Conservation (phyloP, 2,113 vertebrate species). For the Columba livia region DNA sequence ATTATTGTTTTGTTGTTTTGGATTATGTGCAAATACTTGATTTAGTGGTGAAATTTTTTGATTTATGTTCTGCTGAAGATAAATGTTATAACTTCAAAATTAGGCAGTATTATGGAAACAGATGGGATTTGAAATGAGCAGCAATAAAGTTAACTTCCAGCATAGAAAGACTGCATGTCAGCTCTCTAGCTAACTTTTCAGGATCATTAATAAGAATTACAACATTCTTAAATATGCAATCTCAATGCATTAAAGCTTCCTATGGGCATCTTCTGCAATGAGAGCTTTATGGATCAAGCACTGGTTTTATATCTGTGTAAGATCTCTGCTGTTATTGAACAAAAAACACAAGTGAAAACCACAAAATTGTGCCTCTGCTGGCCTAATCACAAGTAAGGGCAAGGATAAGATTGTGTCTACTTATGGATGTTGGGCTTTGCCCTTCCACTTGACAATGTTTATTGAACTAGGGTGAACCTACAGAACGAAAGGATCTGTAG, state of each 20-base stretch:
- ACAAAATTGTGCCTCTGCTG: neutral
- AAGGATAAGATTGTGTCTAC: neutral
- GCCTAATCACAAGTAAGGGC: neutral
- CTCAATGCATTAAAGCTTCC: slow-evolving; percentile 11
- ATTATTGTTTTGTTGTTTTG: slow-evolving; percentile 35
- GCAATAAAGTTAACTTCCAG: slow-evolving; percentile 66
- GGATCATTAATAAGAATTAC: slow-evolving; percentile 58
- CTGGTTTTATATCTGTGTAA: neutral
- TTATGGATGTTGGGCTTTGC: neutral
- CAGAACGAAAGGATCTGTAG: neutral
- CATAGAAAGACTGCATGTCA: slow-evolving; percentile 44
- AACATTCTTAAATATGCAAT: slow-evolving; percentile 47
- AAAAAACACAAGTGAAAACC: neutral
- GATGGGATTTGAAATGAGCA: slow-evolving; percentile 69
- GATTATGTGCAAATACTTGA: slow-evolving; percentile 52
- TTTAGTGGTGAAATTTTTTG: slow-evolving; percentile 37
- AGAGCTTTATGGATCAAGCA: neutral
- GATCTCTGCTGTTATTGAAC: neutral
- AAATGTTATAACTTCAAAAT: slow-evolving; percentile 62
- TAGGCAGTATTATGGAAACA: slow-evolving; percentile 55
- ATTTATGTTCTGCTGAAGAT: slow-evolving; percentile 56
- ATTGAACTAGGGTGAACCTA: neutral
- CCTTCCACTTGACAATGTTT: neutral
- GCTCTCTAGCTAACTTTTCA: slow-evolving; percentile 42
- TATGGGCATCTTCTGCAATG: neutral